phyloP scores from a whole-genome alignment of 2,888 invertebrate species.

The Stegophylla sp. region DNA sequence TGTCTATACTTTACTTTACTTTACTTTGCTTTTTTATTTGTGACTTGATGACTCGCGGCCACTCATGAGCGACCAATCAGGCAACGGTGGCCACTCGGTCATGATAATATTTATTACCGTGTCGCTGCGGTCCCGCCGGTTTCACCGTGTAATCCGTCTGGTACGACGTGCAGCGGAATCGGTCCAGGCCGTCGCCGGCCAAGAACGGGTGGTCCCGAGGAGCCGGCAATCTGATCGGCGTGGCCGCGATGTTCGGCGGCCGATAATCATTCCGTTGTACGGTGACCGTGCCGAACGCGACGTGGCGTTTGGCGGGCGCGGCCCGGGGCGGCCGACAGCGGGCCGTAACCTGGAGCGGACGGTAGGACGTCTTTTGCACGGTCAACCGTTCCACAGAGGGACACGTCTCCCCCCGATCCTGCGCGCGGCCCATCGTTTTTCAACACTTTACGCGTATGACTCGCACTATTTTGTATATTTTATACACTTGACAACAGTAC shows the following conservation, averaged over 20 bases:
- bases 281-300: not conserved
- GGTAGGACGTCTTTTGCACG: conserved; percentile 20
- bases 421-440: too few relatives aligned
- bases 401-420: too few relatives aligned
- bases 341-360: not conserved
- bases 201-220: conserved; percentile 8
- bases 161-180: conserved; percentile 10
- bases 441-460: too few relatives aligned
- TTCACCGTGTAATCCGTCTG: not conserved
- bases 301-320: not conserved
- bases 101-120: too few relatives aligned
- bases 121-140: not conserved
- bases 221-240: not conserved
- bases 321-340: not conserved
- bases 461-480: too few relatives aligned
- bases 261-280: not conserved
- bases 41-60: too few relatives aligned
- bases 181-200: conserved; percentile 9
- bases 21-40: too few relatives aligned
- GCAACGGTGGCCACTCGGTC: too few relatives aligned
- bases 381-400: conserved; percentile 19
- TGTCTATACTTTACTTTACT: too few relatives aligned
- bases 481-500: too few relatives aligned
- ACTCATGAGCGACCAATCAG: too few relatives aligned
- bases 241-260: too few relatives aligned